Evolutionary conservation across 2,113 vertebrate species (phyloP), one percentile per base, ranked within the genome.

Genomic region (Salvelinus fontinalis): DNA sequence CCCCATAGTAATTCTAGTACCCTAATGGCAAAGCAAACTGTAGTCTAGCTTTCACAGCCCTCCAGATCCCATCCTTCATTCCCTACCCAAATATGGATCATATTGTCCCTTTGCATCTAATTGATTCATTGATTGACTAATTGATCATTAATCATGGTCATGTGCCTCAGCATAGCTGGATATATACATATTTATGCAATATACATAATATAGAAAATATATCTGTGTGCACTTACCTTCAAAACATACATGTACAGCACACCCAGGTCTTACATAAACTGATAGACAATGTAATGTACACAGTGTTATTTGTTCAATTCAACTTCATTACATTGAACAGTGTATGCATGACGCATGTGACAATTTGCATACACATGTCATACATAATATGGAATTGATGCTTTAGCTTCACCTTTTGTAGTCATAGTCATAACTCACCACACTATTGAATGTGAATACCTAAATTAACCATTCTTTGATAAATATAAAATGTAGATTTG

Each of bases 1-100:
- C 29, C 70, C 20, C 8, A 31, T 14, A 75, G 51, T 20, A 9
- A 18, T 67, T 76, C 54, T 83, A 75, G 54, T 18, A n/a, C 73
- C 75, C 3, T 48, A 66, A 77, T 67, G 77, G 74, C 83, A 83
- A 86, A 90, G 77, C 71, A 44, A 44, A 44, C 75, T 24, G 16
- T 48, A 70, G 0, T 62, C 54, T 72, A 13, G 4, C 24, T 27
- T 14, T 27, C 12, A 22, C 16, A 66, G 64, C 65, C 24, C 11
- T 51, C 57, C 75, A 54, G 14, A 9, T 48, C 73, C 48, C 22
- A 27, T 39, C 20, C 27, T 73, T n/a, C 20, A 27, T 39, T 2
- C 62, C 44, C 69, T 69, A 26, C 29, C 24, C 7, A 26, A 75
- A 3, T 71, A 73, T 57, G 24, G 70, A 11, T 72, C 14, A 81